A percentile compares a stretch with the other conserved stretches of the same genome.
Evolutionary conservation across 2,888 invertebrate genomes (phyloP).

Genomic region (Xanthia togata): DNA sequence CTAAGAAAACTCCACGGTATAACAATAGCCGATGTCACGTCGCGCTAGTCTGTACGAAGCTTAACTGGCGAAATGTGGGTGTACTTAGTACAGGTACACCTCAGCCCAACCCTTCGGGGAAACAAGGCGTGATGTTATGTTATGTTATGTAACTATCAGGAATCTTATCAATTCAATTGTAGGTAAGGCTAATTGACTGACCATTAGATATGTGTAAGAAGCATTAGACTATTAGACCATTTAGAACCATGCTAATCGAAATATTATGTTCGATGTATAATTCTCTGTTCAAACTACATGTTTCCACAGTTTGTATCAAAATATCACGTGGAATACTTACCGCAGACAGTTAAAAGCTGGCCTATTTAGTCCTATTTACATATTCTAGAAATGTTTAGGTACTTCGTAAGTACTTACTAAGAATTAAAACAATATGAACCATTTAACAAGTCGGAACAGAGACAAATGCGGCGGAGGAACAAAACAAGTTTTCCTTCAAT

Average conservation of each 20-base stretch:
- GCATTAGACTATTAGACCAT: background rate
- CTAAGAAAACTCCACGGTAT: too few species aligned
- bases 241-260: background rate
- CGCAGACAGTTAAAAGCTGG: background rate
- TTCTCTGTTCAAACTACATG: background rate
- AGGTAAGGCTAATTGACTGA: background rate
- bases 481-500: conserved; percentile 40
- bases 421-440: conserved; percentile 11
- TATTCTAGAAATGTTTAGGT: background rate
- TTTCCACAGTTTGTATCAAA: background rate
- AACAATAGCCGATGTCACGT: too few species aligned
- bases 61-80: too few species aligned
- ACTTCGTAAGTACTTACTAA: background rate
- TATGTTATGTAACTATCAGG: too few species aligned
- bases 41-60: too few species aligned
- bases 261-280: background rate
- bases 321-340: background rate
- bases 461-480: background rate
- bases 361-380: background rate
- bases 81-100: too few species aligned
- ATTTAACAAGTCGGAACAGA: conserved; percentile 4
- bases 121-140: too few species aligned
- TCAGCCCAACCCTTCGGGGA: too few species aligned
- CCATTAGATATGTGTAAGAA: background rate
- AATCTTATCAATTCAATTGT: too few species aligned